Evolutionary conservation across 2,113 vertebrate species (phyloP).

Genomic region (Nibea albiflora): DNA sequence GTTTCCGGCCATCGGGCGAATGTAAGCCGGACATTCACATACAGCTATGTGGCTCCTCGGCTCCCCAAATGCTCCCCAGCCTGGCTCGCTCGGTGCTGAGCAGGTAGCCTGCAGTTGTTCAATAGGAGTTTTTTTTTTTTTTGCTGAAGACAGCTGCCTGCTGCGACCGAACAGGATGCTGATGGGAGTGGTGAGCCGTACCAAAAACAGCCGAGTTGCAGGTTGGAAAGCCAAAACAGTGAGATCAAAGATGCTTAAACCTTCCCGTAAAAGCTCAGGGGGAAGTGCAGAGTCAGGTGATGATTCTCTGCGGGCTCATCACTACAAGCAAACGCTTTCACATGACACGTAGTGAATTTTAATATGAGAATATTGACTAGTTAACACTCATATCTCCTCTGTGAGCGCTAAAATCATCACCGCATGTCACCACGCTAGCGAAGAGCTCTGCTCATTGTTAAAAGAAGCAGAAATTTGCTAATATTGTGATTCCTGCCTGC

Average conservation of each 20-base stretch:
- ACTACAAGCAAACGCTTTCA: not conserved
- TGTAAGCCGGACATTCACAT: not conserved
- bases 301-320: not conserved
- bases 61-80: not conserved
- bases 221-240: not conserved
- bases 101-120: not conserved
- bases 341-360: not conserved
- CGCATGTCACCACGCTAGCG: not conserved
- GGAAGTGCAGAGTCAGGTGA: not conserved
- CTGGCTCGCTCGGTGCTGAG: not conserved
- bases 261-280: not conserved
- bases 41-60: not conserved
- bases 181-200: not conserved
- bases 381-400: not conserved
- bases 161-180: not conserved
- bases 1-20: not conserved
- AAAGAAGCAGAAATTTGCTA: not conserved
- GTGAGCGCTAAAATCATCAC: not conserved
- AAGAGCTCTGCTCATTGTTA: slow-evolving; percentile 5
- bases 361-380: not conserved
- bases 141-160: not conserved
- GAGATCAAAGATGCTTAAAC: not conserved
- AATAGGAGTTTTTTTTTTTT: not conserved
- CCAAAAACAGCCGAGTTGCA: slow-evolving; percentile 2
- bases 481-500: not conserved